A percentile compares a stretch with the other conserved stretches of the same genome.
Conservation (phyloP, 2,113 vertebrate genomes). For the Macrotus californicus region DNA sequence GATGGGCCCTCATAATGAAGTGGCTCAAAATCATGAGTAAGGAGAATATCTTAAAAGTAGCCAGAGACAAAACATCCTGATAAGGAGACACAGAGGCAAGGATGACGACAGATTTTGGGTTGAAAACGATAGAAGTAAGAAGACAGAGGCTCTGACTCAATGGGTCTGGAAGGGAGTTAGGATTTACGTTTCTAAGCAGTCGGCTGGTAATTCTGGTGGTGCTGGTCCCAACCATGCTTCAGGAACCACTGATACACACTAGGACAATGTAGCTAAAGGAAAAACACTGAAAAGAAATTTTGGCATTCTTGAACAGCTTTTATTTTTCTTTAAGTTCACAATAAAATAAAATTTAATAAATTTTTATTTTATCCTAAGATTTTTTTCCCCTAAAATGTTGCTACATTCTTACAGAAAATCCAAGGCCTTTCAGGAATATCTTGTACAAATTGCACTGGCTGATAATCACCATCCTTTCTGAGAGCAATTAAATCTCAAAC, state of each 20-base stretch:
- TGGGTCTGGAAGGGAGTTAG: not conserved
- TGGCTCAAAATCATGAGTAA: not conserved
- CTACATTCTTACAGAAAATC: not conserved
- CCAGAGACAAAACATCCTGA: not conserved
- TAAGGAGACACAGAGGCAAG: not conserved
- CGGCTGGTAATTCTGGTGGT: not conserved
- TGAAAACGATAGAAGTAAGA: not conserved
- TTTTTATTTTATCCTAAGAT: not conserved
- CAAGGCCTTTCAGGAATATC: not conserved
- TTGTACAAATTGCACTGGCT: not conserved
- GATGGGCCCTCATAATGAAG: not conserved
- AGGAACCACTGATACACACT: not conserved
- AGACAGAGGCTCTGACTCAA: not conserved
- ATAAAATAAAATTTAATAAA: not conserved
- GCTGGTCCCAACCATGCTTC: not conserved
- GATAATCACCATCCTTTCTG: not conserved
- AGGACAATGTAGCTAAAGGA: not conserved
- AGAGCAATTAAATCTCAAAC: not conserved
- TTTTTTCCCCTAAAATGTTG: not conserved
- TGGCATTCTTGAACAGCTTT: not conserved
- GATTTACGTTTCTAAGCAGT: not conserved
- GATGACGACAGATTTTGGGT: not conserved
- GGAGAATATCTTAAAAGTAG: constrained; percentile 6
- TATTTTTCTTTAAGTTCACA: not conserved
- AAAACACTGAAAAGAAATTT: not conserved